Evolutionary conservation across 2,113 vertebrate species (phyloP), one percentile per base, ranked within the genome.

Genomic region (Prunella fulvescens): DNA sequence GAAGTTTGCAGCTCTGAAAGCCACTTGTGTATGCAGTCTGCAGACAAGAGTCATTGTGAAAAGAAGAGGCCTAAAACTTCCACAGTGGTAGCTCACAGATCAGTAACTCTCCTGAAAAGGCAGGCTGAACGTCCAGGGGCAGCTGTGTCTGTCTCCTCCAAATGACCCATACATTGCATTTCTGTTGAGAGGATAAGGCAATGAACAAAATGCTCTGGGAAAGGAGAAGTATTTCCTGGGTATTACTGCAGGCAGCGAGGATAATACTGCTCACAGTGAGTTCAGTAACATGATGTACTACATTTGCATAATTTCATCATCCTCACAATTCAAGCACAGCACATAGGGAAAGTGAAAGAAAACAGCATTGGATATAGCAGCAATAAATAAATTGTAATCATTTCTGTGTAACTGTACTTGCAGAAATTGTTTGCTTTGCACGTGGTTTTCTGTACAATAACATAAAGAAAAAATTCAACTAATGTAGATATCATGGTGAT

Each of bases 341-440:
- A 66, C 12, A 4, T 14, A 67, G 56, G 69, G 98, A 98, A 95
- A 97, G 88, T 96, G 97, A 88, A 95, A 97, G 95, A 98, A 97
- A 97, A 97, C 97, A 97, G 97, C 98, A 91, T 97, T 98, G 97
- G 95, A 96, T 97, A 98, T 96, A 98, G 98, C 98, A 99, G 98
- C 98, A 98, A 98, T 98, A 99, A 98, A 98, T 98, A 99, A 94
- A 98, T 97, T 98, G 89, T 97, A 98, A 98, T 93, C 97, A 97
- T 98, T 98, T 98, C 97, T 98, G 97, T 98, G 97, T 98, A 98
- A 97, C 97, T 98, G 85, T 92, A 94, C 98, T 98, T 98, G 98
- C 98, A 98, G 94, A 96, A 94, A 86, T 96, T 92, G 84, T 98
- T 97, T 95, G 93, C 82, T 97, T 97, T 97, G 95, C 93, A 95